Conservation (phyloP, 2,797 vertebrate species). For the Harpagifer antarcticus region DNA sequence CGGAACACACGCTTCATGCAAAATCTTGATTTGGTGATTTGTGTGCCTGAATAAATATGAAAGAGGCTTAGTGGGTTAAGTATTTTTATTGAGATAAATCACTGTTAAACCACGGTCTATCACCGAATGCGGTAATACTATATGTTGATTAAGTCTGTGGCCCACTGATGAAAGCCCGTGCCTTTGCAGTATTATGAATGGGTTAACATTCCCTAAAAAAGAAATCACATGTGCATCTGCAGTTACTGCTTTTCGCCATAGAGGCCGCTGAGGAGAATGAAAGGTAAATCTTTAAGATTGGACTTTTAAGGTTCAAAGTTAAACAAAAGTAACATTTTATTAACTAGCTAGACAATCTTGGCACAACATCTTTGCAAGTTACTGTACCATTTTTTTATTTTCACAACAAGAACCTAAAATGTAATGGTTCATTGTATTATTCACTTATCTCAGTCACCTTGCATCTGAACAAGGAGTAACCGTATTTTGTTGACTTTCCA, state of each 20-base stretch:
- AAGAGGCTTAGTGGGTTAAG: conserved; percentile 27
- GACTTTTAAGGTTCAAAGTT: conserved; percentile 21
- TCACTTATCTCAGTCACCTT: neutral
- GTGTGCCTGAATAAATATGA: conserved; percentile 63
- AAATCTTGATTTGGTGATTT: conserved; percentile 76
- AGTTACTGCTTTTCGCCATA: too few species aligned
- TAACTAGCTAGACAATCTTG: neutral
- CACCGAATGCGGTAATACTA: too few species aligned
- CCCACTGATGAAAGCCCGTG: too few species aligned
- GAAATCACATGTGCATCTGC: too few species aligned
- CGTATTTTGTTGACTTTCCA: neutral
- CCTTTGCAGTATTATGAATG: too few species aligned
- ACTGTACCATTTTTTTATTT: neutral
- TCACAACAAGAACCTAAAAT: neutral
- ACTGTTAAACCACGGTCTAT: too few species aligned
- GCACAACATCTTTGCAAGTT: neutral
- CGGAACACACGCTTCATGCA: conserved; percentile 60
- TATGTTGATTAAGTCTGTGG: too few species aligned
- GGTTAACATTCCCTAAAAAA: too few species aligned
- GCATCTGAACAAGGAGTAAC: neutral
- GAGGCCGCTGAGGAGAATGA: too few species aligned
- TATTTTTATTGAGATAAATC: too few species aligned
- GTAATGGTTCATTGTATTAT: neutral
- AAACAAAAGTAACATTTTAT: conserved; percentile 5
- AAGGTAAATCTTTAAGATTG: too few species aligned